Base-by-base conservation (phyloP, 2,888 invertebrate genomes). In the Hirudinaria manillensis region DNA sequence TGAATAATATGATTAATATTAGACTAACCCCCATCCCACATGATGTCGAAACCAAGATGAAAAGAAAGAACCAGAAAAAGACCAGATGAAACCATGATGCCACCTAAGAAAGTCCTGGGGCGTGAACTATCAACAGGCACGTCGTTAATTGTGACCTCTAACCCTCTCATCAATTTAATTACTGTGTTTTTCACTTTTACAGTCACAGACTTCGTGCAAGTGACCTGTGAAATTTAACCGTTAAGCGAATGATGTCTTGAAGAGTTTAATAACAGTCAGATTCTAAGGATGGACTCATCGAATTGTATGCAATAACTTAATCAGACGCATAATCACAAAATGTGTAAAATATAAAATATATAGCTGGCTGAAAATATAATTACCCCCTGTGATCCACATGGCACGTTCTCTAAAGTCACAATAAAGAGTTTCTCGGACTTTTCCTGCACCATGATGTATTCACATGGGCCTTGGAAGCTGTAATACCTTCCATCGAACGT, bases 381-480 rank as follows among this genome's bases (percentile, higher is more conserved):
- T 27, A 77, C 78, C 13, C 79, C 79, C 4, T 77, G 75, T 4
- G 77, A 65, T 13, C 79, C 79, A 67, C 79, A 79, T 10, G 78
- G 78, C 27, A 79, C 77, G 70, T 79, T 79, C 74, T 75, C 76
- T 19, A 76, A 70, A 6, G 75, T 76, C 38, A 79, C 75, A 32
- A 70, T 70, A 75, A 79, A 78, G 16, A 74, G 68, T 34, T 56
- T 36, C 32, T 61, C 76, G n/a, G 61, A 29, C 66, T 72, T 70
- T 65, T 72, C 71, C n/a, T 71, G 74, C 4, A 74, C 65, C 76
- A 79, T 29, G 27, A 76, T 72, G 72, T 79, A 78, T 61, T 73
- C 76, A 83, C 94, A 94, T 75, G 90, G 90, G 0, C 94, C 94
- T 85, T 93, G 92, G 84, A 93, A 93, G 83, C 93, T 92, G 83